These are phyloP conservation scores for Drosophila nasuta DNA, from an alignment of 1,140 invertebrate species.

Conservation along the genomic window DNA sequence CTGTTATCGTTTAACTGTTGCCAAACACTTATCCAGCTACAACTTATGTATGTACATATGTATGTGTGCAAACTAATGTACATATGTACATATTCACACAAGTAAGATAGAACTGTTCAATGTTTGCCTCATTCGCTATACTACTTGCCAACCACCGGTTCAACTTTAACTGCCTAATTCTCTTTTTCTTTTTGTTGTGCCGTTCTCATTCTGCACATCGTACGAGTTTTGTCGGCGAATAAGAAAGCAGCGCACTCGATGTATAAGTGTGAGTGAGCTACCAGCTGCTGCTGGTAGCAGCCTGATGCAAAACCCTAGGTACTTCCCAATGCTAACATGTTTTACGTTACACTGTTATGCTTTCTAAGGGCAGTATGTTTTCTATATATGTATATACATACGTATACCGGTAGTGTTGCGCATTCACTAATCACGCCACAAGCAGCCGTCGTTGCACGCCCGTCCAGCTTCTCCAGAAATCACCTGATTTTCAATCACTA, in stretches of 20 bases:
- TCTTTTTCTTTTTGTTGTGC: constrained; percentile 65
- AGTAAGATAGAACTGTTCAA: background rate
- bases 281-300: constrained; percentile 18
- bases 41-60: background rate
- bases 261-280: constrained; percentile 24
- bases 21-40: background rate
- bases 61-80: constrained; percentile 1
- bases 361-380: constrained; percentile 6
- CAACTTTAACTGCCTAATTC: constrained; percentile 41
- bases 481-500: constrained; percentile 81
- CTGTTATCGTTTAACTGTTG: constrained; percentile 5
- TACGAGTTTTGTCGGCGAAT: constrained; percentile 77
- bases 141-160: constrained; percentile 20
- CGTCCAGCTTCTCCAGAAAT: constrained; percentile 68
- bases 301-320: background rate
- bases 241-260: constrained; percentile 61
- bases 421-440: constrained; percentile 57
- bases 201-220: constrained; percentile 66
- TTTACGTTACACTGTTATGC: constrained; percentile 61
- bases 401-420: constrained; percentile 36
- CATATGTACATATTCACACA: background rate
- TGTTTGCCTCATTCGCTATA: constrained; percentile 7
- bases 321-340: constrained; percentile 47
- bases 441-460: constrained; percentile 29
- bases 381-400: background rate